phyloP scores from a whole-genome alignment of 2,113 vertebrate species.

The Tachysurus vachellii region DNA sequence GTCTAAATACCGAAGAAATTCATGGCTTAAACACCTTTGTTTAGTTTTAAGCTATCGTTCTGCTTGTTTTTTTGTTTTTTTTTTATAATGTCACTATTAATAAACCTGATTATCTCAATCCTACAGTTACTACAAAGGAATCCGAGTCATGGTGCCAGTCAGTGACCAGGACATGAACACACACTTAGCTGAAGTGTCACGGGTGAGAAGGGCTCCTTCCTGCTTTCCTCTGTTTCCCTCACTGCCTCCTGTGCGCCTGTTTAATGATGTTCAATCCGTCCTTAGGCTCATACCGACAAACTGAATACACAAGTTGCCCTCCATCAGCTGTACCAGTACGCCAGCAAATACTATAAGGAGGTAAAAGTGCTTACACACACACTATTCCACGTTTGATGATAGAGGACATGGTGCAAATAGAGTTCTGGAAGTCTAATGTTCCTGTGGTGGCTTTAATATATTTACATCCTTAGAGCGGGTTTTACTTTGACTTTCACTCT shows the following conservation, averaged over 20 bases:
- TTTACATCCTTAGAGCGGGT: not conserved
- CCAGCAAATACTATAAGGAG: slow-evolving; percentile 98
- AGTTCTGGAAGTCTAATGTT: not conserved
- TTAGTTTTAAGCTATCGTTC: not conserved
- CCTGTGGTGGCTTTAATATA: not conserved
- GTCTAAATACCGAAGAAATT: not conserved
- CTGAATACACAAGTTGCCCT: slow-evolving; percentile 94
- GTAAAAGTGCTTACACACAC: slow-evolving; percentile 71
- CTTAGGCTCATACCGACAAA: slow-evolving; percentile 93
- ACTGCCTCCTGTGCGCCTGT: not conserved
- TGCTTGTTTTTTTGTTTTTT: too few species aligned
- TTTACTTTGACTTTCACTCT: not conserved
- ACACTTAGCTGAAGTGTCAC: slow-evolving; percentile 95
- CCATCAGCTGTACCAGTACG: slow-evolving; percentile 97
- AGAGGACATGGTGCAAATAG: slow-evolving; percentile 7
- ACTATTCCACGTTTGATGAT: slow-evolving; percentile 21
- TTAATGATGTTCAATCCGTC: slow-evolving; percentile 46
- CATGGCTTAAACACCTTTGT: not conserved
- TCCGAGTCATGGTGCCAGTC: slow-evolving; percentile 93
- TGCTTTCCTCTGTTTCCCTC: slow-evolving; percentile 1
- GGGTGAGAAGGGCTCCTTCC: slow-evolving; percentile 78
- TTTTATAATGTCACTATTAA: not conserved
- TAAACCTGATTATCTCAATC: slow-evolving; percentile 11
- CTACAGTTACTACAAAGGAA: slow-evolving; percentile 92
- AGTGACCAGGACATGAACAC: slow-evolving; percentile 99